Evolutionary conservation across 2,797 vertebrate genomes (phyloP).

Genomic region (Scarus forsteni): DNA sequence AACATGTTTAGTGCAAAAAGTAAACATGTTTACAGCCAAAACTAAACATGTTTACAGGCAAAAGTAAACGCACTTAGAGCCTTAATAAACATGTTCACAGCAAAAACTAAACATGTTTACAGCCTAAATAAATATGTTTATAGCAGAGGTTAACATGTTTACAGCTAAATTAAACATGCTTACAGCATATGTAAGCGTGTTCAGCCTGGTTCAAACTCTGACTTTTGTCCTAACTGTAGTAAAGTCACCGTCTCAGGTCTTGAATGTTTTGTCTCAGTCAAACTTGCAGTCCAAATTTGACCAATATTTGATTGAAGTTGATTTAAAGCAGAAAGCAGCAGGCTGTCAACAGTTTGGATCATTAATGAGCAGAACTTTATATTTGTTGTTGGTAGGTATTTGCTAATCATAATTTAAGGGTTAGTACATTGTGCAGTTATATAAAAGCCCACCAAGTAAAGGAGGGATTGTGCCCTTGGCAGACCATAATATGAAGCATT

Average conservation of each 20-base stretch:
- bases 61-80: too few relatives aligned
- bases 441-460: neutral
- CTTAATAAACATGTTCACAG: too few relatives aligned
- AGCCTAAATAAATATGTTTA: too few relatives aligned
- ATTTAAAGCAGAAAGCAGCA: neutral
- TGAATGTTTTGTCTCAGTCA: neutral
- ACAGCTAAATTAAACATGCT: too few relatives aligned
- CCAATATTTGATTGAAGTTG: neutral
- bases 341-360: neutral
- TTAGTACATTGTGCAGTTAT: neutral
- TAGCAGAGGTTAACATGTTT: too few relatives aligned
- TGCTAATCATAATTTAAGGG: neutral
- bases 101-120: too few relatives aligned
- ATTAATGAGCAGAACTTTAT: neutral
- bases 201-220: too few relatives aligned
- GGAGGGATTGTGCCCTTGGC: neutral
- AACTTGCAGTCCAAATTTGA: neutral
- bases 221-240: too few relatives aligned
- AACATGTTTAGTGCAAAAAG: too few relatives aligned
- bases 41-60: too few relatives aligned
- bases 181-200: too few relatives aligned
- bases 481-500: slow-evolving; percentile 16
- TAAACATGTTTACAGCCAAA: too few relatives aligned
- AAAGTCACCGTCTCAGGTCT: neutral
- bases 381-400: neutral